These are phyloP conservation scores for Temnothorax curvispinosus DNA, from an alignment of 1,140 invertebrate genomes.

Conservation along the genomic window DNA sequence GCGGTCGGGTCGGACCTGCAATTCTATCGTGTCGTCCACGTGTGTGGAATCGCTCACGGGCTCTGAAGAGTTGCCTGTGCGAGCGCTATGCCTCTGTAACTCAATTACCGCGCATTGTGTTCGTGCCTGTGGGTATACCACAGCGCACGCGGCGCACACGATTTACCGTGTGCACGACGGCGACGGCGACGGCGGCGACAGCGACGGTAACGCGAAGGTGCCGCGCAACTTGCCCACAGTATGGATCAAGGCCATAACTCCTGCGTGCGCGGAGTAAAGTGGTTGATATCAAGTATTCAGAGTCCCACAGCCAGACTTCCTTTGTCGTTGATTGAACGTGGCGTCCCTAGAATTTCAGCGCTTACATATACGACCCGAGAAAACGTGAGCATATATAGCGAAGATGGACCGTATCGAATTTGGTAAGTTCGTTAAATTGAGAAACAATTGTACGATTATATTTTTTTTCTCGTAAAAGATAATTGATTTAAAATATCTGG, in stretches of 20 bases:
- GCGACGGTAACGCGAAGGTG: not conserved
- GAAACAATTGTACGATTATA: not conserved
- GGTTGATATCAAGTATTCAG: slow-evolving; percentile 39
- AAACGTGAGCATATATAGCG: not conserved
- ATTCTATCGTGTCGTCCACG: not conserved
- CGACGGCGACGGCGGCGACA: not conserved
- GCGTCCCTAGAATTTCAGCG: not conserved
- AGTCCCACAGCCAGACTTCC: not conserved
- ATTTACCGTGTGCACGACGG: slow-evolving; percentile 23
- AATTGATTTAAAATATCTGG: not conserved
- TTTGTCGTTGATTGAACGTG: slow-evolving; percentile 42
- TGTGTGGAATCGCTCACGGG: not conserved
- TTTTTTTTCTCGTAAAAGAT: not conserved
- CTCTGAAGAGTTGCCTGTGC: not conserved
- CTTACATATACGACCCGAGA: not conserved
- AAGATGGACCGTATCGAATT: not conserved
- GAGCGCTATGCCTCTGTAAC: slow-evolving; percentile 38
- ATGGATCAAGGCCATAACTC: slow-evolving; percentile 29
- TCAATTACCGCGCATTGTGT: slow-evolving; percentile 61
- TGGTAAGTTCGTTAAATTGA: not conserved
- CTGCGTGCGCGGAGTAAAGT: slow-evolving; percentile 9
- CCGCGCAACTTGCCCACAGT: slow-evolving; percentile 2
- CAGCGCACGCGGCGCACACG: not conserved
- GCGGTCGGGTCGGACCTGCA: not conserved
- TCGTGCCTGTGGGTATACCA: slow-evolving; percentile 33